Base-by-base conservation (phyloP, 2,888 invertebrate genomes). In the Euplexia lucipara region DNA sequence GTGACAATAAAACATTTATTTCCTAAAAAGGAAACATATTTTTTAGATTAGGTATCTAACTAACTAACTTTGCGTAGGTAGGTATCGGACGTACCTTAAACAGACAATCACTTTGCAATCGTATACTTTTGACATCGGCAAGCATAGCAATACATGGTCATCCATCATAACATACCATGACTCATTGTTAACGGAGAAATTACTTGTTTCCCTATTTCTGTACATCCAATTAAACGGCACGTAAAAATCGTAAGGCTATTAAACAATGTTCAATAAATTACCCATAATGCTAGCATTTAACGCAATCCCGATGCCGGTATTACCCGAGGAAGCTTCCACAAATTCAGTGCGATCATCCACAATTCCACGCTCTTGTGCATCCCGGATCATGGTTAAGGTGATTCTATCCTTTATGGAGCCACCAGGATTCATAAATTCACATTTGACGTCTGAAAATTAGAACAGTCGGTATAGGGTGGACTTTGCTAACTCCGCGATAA, bases 361-460 rank as follows among this genome's bases (percentile, higher is more conserved):
- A 1, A 96, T 86, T 1, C 99, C 98, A 51, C 96, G 95, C 48
- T 96, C 95, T 91, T 99, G 98, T 0, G 99, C 99, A 90, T 99
- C 98, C 89, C 97, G 96, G 1, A 99, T 96, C 98, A 99, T 99
- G 69, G 98, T 95, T 78, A 97, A 95, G 0, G 97, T 99, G 83
- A 99, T 98, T 54, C 99, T 96, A 87, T 99, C 99, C 88, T 99
- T 99, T 0, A 98, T 97, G 30, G 98, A 99, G 3, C 99, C 99
- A 37, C 99, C 99, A 32, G 99, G 98, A 91, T 99, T 99, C 83
- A 99, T 96, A 88, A 97, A 99, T 92, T 99, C 99, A 91, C 99
- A 99, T 95, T 99, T 99, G 45, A 96, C 99, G 93, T 98, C 99
- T 99, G 87, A 64, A 76, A 77, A 53, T 51, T 9, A 20, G 42